A percentile compares a stretch with the other conserved stretches of the same genome.
Conservation (phyloP, 2,797 vertebrate genomes). For the Acanthis flammea region DNA sequence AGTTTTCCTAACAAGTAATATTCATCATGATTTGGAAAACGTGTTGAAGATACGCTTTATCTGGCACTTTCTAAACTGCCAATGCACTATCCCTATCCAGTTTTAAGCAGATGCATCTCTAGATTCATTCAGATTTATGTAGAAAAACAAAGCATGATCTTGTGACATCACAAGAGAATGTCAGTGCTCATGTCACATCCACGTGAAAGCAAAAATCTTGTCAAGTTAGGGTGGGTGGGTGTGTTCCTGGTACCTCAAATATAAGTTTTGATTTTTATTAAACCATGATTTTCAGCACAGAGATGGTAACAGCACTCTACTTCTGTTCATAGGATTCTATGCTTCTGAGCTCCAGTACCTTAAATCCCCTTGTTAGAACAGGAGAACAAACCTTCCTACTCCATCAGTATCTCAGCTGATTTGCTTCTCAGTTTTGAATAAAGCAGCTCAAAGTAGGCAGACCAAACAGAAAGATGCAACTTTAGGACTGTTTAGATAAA, state of each 20-base stretch:
- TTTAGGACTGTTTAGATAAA: not conserved
- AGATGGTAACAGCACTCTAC: not conserved
- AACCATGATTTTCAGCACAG: not conserved
- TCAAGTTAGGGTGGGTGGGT: not conserved
- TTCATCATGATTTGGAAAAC: fast-evolving
- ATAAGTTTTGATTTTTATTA: not conserved
- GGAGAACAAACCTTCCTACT: not conserved
- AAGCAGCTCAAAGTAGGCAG: not conserved
- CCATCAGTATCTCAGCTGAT: not conserved
- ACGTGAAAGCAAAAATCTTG: not conserved
- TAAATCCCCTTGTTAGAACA: not conserved
- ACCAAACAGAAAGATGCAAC: not conserved
- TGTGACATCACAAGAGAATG: not conserved
- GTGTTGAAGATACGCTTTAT: not conserved
- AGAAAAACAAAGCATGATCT: not conserved
- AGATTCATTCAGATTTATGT: not conserved
- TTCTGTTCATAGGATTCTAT: not conserved
- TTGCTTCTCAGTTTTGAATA: not conserved
- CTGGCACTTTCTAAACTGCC: not conserved
- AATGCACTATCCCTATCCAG: not conserved
- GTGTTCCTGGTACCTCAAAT: not conserved
- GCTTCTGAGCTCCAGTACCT: not conserved
- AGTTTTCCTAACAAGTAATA: not conserved
- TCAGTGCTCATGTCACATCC: fast-evolving
- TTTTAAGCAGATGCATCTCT: not conserved